phyloP scores from a whole-genome alignment of 2,113 vertebrate genomes.

The Gadus chalcogrammus region DNA sequence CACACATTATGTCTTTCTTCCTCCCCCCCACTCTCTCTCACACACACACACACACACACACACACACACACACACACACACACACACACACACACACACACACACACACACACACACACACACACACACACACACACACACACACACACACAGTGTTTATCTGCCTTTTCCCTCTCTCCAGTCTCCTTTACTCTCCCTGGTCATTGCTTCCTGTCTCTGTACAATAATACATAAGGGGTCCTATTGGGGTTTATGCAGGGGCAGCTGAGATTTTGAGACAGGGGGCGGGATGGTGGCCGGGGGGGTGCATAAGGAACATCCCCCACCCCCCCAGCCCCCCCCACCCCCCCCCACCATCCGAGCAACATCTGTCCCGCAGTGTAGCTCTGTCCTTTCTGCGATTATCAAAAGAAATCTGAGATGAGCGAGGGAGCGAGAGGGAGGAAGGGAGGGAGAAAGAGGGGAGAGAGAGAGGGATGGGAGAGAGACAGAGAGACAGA shows the following conservation, averaged over 20 bases:
- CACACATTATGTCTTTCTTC: conserved; percentile 6
- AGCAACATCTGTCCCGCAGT: conserved; percentile 2
- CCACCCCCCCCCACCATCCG: conserved; percentile 55
- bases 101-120: no score
- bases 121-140: no score
- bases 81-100: no score
- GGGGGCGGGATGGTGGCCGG: neutral
- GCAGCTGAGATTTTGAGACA: neutral
- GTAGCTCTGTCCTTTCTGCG: neutral
- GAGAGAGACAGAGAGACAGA: conserved; percentile 13
- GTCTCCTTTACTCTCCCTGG: no score
- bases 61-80: no score
- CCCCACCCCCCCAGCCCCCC: conserved; percentile 37
- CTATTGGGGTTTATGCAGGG: no score
- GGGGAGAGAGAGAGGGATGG: conserved; percentile 2
- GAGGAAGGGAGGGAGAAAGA: neutral
- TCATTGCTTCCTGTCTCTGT: no score
- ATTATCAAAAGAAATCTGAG: neutral
- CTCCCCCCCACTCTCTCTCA: no score
- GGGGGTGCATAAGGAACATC: conserved; percentile 59
- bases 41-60: no score
- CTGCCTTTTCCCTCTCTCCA: no score
- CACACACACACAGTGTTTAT: no score
- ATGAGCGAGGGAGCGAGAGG: conserved; percentile 1
- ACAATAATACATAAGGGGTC: no score